These are phyloP conservation scores for Pseudomyrmex gracilis DNA, from an alignment of 1,140 invertebrate genomes.

Conservation along the genomic window DNA sequence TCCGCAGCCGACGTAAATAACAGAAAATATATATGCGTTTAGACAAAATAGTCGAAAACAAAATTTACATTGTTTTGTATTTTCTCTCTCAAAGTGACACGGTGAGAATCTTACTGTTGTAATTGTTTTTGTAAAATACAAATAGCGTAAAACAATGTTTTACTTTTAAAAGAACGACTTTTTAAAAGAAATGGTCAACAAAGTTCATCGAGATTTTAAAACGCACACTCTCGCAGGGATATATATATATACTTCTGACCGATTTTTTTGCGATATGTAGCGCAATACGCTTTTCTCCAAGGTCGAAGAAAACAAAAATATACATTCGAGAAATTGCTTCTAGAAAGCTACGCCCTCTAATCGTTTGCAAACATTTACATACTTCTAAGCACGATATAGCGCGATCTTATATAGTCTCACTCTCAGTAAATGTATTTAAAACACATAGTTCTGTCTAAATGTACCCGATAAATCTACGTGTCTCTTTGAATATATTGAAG, in stretches of 20 bases:
- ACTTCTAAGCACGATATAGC: conserved; percentile 45
- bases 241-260: not conserved
- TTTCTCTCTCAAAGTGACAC: too few species aligned
- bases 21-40: not conserved
- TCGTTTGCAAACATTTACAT: conserved; percentile 5
- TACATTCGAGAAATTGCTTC: not conserved
- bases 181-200: conserved; percentile 3
- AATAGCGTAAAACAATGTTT: not conserved
- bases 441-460: conserved; percentile 35
- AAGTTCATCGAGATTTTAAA: conserved; percentile 25
- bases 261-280: not conserved
- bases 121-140: not conserved
- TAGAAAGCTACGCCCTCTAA: conserved; percentile 5
- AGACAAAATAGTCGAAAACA: not conserved
- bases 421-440: conserved; percentile 32
- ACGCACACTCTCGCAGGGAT: not conserved
- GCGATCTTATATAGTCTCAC: conserved; percentile 38
- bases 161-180: too few species aligned
- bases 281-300: not conserved
- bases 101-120: not conserved
- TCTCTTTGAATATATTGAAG: conserved; percentile 55
- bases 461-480: conserved; percentile 38
- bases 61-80: too few species aligned
- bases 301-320: not conserved
- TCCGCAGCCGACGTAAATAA: not conserved